These are phyloP conservation scores for Spizaetus ornatus DNA, from an alignment of 2,113 vertebrate genomes.

Conservation along the genomic window DNA sequence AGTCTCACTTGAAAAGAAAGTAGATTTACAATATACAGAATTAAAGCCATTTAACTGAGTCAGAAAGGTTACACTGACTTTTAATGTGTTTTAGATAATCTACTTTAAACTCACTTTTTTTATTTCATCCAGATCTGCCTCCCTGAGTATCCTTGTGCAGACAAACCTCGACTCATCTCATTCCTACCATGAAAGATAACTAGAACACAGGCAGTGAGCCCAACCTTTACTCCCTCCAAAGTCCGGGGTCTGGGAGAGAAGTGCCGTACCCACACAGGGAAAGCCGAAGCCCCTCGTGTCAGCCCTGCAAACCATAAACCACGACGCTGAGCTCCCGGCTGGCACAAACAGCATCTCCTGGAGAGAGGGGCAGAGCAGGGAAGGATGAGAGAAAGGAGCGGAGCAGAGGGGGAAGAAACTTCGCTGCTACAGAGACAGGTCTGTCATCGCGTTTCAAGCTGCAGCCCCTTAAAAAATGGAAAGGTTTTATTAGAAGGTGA, in stretches of 20 bases:
- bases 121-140: neutral
- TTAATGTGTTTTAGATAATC: neutral
- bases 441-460: neutral
- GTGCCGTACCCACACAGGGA: accelerated
- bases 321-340: accelerated
- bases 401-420: neutral
- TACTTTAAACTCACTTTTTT: neutral
- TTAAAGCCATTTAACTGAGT: neutral
- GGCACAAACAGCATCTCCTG: neutral
- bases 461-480: neutral
- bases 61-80: neutral
- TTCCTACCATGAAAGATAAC: neutral
- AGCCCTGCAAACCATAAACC: neutral
- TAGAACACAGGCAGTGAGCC: accelerated
- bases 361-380: neutral
- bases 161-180: neutral
- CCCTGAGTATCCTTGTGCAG: neutral
- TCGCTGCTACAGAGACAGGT: neutral
- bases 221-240: accelerated
- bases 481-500: neutral
- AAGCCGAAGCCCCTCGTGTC: accelerated
- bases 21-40: accelerated
- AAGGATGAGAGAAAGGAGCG: neutral
- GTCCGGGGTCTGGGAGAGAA: neutral
- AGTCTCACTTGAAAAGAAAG: neutral